Evolutionary conservation across 2,113 vertebrate species (phyloP).

Genomic region (Psammodynastes pulverulentus): DNA sequence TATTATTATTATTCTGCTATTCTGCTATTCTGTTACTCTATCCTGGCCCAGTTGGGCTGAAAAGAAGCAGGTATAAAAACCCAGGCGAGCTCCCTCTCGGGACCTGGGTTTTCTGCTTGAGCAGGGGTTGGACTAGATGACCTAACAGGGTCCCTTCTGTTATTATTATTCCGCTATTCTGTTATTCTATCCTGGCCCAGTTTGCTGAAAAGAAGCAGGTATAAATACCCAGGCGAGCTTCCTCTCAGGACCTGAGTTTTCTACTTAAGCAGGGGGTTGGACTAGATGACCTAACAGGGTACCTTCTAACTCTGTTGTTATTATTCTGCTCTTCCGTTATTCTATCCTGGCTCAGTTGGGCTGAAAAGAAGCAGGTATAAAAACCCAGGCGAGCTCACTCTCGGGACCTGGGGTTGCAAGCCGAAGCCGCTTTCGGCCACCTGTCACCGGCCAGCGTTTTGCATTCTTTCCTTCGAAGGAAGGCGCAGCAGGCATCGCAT

Average conservation of each 20-base stretch:
- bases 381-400: background rate
- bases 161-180: background rate
- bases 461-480: background rate
- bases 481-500: background rate
- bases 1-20: no score
- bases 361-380: background rate
- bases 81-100: no score
- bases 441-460: background rate
- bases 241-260: background rate
- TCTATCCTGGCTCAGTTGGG: background rate
- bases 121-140: no score
- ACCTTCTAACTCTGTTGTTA: no score
- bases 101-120: no score
- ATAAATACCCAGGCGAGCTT: background rate
- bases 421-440: no score
- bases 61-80: slow-evolving; percentile 3
- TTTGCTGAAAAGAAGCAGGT: background rate
- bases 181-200: background rate
- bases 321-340: no score
- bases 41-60: background rate
- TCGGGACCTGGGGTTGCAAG: background rate
- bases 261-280: no score
- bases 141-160: no score
- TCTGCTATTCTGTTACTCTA: background rate
- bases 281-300: no score